phyloP scores from a whole-genome alignment of 2,797 vertebrate species.

The Urosaurus nigricauda region DNA sequence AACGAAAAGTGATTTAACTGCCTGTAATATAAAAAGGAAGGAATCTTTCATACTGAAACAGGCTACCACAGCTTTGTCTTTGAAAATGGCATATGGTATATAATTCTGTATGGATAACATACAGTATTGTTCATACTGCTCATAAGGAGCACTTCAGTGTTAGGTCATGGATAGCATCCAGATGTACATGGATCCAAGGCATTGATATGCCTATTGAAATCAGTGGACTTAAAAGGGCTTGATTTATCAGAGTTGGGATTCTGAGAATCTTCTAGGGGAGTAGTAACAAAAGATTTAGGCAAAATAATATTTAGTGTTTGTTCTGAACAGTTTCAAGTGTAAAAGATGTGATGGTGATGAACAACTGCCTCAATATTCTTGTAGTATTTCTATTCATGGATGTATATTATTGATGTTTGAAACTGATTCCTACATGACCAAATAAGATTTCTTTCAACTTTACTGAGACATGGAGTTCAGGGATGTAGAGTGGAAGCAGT shows the following conservation, averaged over 20 bases:
- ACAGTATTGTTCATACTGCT: neutral
- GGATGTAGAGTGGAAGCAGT: neutral
- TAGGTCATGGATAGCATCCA: neutral
- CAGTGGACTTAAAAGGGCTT: neutral
- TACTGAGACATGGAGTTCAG: neutral
- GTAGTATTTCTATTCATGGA: neutral
- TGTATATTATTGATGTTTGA: neutral
- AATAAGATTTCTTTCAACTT: neutral
- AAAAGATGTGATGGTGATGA: neutral
- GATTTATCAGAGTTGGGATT: neutral
- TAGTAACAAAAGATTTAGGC: neutral
- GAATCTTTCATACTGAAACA: too few species aligned
- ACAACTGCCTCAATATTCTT: neutral
- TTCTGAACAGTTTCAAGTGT: neutral
- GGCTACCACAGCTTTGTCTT: neutral
- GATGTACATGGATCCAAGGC: neutral
- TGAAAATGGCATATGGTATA: neutral
- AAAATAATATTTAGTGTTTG: neutral
- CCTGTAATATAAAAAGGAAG: too few species aligned
- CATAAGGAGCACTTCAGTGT: neutral
- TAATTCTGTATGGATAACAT: neutral
- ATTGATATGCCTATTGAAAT: neutral
- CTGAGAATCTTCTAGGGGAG: neutral
- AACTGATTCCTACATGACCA: neutral
- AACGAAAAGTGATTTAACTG: neutral